phyloP scores from a whole-genome alignment of 2,888 invertebrate species.

The Pteria penguin region DNA sequence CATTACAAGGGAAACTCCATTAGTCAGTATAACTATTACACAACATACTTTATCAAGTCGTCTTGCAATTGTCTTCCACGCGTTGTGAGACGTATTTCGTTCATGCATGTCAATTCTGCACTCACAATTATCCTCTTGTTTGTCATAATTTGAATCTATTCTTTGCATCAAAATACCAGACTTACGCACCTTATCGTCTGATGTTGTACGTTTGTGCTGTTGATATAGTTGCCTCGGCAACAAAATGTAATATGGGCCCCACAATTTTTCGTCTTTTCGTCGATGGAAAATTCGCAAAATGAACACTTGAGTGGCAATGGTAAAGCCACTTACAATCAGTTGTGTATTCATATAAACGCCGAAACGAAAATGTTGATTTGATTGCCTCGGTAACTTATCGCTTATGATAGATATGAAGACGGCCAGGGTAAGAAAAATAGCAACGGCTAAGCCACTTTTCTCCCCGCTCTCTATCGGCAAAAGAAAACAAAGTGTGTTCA shows the following conservation, averaged over 20 bases:
- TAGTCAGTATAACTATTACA: no score
- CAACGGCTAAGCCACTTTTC: not conserved
- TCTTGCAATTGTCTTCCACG: no score
- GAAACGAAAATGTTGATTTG: not conserved
- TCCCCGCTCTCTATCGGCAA: not conserved
- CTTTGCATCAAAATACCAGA: no score
- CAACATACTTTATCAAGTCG: no score
- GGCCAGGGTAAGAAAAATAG: not conserved
- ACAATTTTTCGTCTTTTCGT: not conserved
- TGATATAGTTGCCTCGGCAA: no score
- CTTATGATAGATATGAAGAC: not conserved
- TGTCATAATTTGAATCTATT: no score
- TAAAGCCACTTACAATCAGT: not conserved
- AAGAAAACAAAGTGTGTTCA: not conserved
- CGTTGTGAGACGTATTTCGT: no score
- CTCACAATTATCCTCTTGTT: no score
- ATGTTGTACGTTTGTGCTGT: no score
- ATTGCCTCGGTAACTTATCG: not conserved
- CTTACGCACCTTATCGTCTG: no score
- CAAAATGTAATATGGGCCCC: not conserved
- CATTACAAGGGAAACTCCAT: no score
- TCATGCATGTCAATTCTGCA: no score
- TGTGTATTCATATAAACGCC: not conserved
- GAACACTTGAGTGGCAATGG: not conserved
- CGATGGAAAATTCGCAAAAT: not conserved